Conservation (phyloP, 2,888 invertebrate genomes). For the Athalia cordata region DNA sequence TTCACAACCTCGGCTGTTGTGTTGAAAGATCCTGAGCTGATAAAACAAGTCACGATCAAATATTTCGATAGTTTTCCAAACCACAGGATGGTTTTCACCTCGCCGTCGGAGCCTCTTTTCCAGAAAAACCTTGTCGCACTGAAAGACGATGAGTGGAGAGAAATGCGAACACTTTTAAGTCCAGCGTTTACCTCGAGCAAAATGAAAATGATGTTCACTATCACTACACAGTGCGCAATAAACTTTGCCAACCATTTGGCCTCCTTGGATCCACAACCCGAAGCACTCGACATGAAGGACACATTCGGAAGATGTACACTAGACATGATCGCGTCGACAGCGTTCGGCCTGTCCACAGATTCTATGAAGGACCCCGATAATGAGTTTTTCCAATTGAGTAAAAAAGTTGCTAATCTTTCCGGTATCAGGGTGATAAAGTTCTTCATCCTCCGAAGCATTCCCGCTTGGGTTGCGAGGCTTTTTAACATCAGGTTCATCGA, state of each 20-base stretch:
- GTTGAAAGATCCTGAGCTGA: constrained; percentile 58
- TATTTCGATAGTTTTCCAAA: constrained; percentile 58
- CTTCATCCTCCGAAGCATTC: constrained; percentile 66
- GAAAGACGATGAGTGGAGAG: constrained; percentile 74
- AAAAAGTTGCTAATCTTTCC: constrained; percentile 71
- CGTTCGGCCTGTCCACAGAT: constrained; percentile 63
- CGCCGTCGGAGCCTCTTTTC: constrained; percentile 55
- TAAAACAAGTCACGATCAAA: constrained; percentile 57
- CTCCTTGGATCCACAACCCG: constrained; percentile 48
- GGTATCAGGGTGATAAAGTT: constrained; percentile 50
- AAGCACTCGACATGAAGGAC: constrained; percentile 63
- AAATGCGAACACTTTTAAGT: constrained; percentile 74
- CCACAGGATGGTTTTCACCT: constrained; percentile 60
- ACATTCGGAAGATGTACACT: constrained; percentile 58
- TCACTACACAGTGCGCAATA: constrained; percentile 70
- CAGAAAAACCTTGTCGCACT: constrained; percentile 56
- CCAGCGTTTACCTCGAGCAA: constrained; percentile 78
- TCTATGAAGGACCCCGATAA: constrained; percentile 63
- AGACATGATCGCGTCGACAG: constrained; percentile 64
- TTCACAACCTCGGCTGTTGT: constrained; percentile 54
- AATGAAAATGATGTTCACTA: constrained; percentile 75
- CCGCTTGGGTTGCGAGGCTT: constrained; percentile 61
- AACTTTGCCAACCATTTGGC: constrained; percentile 61
- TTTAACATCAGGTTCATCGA: constrained; percentile 67
- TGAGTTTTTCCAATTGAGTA: constrained; percentile 61